Percentiles rank a stretch among this genome's conserved stretches.
Evolutionary conservation across 2,888 invertebrate genomes (phyloP).

Genomic region (Cephus sareptanus): DNA sequence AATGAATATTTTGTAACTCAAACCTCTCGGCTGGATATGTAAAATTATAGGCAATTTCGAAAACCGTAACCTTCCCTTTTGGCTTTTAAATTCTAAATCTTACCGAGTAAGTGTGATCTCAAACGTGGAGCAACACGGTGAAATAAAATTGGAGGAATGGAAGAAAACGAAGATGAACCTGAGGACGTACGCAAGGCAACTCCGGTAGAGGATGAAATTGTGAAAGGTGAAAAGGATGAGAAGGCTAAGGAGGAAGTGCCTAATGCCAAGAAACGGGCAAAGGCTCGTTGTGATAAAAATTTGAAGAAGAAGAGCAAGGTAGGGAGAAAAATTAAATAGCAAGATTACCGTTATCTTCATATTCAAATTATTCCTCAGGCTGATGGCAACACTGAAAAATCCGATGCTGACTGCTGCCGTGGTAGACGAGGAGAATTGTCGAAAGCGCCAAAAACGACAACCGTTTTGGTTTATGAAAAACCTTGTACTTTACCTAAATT

Average conservation of each 20-base stretch:
- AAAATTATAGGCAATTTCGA: conserved; percentile 12
- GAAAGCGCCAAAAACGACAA: conserved; percentile 25
- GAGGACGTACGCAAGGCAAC: conserved; percentile 42
- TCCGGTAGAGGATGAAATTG: conserved; percentile 46
- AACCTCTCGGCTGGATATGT: conserved; percentile 12
- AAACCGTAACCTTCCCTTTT: conserved; percentile 10
- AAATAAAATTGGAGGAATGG: conserved; percentile 32
- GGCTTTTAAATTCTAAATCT: conserved; percentile 9
- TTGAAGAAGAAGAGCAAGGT: neutral
- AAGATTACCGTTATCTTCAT: neutral
- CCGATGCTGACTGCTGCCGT: conserved; percentile 38
- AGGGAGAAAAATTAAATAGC: neutral
- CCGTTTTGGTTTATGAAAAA: conserved; percentile 38
- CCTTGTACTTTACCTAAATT: conserved; percentile 40
- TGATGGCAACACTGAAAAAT: conserved; percentile 14
- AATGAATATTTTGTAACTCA: neutral
- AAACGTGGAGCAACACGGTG: neutral
- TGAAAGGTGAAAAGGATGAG: conserved; percentile 44
- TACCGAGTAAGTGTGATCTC: neutral
- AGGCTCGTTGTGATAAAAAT: conserved; percentile 17
- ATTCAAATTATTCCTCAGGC: neutral
- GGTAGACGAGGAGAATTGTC: conserved; percentile 16
- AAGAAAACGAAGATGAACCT: conserved; percentile 45
- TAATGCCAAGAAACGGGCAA: conserved; percentile 17
- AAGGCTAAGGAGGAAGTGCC: neutral